Evolutionary conservation across 2,113 vertebrate species (phyloP).

Genomic region (Malurus alboscapulatus): DNA sequence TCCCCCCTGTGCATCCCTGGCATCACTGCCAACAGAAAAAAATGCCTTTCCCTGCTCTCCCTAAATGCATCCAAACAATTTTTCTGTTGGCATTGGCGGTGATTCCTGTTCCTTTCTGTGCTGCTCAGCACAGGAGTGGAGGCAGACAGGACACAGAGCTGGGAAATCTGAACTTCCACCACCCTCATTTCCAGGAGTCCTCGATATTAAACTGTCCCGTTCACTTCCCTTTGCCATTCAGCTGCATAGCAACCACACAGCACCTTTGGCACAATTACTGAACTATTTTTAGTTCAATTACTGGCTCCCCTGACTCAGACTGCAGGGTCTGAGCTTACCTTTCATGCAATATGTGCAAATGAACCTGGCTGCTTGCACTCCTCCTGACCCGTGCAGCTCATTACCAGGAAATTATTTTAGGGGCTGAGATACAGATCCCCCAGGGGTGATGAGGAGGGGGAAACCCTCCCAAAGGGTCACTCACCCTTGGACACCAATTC

Average conservation of each 20-base stretch:
- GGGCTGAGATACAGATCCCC: background rate
- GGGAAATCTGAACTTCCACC: background rate
- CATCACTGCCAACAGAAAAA: no score
- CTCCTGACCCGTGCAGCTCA: background rate
- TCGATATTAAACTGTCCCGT: conserved; percentile 7
- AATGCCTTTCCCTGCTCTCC: rapidly evolving
- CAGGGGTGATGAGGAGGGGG: background rate
- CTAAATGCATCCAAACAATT: background rate
- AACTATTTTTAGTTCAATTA: conserved; percentile 57
- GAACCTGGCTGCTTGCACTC: background rate
- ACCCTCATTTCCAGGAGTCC: conserved; percentile 1
- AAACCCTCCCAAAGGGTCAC: background rate
- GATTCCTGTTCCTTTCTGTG: background rate
- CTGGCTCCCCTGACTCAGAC: conserved; percentile 33
- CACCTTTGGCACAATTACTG: conserved; percentile 15
- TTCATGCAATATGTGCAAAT: background rate
- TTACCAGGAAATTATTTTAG: background rate
- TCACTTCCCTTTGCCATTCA: conserved; percentile 36
- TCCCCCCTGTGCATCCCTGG: background rate
- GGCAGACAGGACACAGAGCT: background rate
- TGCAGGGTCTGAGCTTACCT: conserved; percentile 26
- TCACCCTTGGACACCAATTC: background rate
- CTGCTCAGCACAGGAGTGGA: background rate
- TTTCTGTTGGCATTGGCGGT: background rate
- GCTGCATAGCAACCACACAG: conserved; percentile 31